Conservation (phyloP, 2,113 vertebrate genomes). For the Pristiophorus japonicus region DNA sequence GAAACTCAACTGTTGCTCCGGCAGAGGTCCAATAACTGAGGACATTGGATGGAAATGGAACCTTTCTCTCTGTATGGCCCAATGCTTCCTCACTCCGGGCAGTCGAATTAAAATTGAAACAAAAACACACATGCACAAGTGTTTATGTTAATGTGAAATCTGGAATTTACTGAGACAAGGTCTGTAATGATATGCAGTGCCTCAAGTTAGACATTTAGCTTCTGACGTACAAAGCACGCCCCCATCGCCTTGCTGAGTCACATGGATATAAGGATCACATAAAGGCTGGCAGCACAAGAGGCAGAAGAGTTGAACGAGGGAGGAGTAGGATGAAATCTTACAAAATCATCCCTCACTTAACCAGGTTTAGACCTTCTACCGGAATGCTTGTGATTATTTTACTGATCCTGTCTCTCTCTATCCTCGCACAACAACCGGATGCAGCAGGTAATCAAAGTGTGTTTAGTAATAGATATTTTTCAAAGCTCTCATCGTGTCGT, state of each 20-base stretch:
- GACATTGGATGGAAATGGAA: not conserved
- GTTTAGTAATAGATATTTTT: not conserved
- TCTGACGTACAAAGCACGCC: not conserved
- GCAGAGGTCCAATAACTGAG: not conserved
- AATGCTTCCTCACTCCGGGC: not conserved
- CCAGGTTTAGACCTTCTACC: not conserved
- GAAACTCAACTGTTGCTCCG: not conserved
- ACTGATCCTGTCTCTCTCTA: not conserved
- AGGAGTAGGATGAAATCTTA: conserved; percentile 16
- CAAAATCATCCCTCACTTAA: not conserved
- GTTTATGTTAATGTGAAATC: not conserved
- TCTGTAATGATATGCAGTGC: not conserved
- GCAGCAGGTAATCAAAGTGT: not conserved
- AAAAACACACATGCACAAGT: not conserved
- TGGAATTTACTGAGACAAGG: not conserved
- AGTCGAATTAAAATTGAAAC: not conserved
- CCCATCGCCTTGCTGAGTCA: not conserved
- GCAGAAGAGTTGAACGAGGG: not conserved
- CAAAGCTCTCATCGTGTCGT: not conserved
- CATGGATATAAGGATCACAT: not conserved
- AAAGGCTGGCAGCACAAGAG: not conserved
- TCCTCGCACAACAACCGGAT: not conserved
- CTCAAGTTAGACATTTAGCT: conserved; percentile 18
- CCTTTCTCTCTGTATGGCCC: not conserved
- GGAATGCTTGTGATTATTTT: not conserved